phyloP scores from a whole-genome alignment of 2,797 vertebrate genomes.

The Falco peregrinus region DNA sequence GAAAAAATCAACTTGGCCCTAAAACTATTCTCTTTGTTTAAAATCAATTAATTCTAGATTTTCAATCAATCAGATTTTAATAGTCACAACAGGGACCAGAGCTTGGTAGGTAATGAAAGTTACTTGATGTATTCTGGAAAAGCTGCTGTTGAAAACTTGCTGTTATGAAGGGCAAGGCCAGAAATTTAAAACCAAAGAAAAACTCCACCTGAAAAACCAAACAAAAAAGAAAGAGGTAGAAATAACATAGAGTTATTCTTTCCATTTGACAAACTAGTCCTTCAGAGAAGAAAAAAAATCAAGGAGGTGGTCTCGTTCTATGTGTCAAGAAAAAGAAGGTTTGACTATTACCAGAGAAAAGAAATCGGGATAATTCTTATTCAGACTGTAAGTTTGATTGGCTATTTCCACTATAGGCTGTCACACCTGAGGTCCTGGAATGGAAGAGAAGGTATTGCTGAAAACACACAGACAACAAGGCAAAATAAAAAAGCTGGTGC shows the following conservation, averaged over 20 bases:
- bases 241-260: not conserved
- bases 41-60: constrained; percentile 1
- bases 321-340: not conserved
- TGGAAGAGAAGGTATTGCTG: not conserved
- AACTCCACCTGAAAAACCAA: not conserved
- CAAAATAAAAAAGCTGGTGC: not conserved
- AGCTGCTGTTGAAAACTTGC: not conserved
- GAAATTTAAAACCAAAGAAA: not conserved
- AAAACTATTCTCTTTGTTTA: not conserved
- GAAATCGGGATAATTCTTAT: not conserved
- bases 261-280: not conserved
- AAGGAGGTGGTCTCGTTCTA: not conserved
- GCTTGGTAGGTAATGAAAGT: not conserved
- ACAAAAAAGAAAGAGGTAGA: not conserved
- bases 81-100: not conserved
- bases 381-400: not conserved
- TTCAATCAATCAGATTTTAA: not conserved
- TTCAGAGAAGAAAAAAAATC: not conserved
- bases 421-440: not conserved
- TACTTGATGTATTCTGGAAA: not conserved
- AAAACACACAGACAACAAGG: not conserved
- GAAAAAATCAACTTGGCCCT: not conserved
- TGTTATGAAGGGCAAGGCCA: not conserved
- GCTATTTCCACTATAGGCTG: not conserved
- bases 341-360: not conserved